These are phyloP conservation scores for Nerophis lumbriciformis DNA, from an alignment of 2,113 vertebrate genomes.

Conservation along the genomic window DNA sequence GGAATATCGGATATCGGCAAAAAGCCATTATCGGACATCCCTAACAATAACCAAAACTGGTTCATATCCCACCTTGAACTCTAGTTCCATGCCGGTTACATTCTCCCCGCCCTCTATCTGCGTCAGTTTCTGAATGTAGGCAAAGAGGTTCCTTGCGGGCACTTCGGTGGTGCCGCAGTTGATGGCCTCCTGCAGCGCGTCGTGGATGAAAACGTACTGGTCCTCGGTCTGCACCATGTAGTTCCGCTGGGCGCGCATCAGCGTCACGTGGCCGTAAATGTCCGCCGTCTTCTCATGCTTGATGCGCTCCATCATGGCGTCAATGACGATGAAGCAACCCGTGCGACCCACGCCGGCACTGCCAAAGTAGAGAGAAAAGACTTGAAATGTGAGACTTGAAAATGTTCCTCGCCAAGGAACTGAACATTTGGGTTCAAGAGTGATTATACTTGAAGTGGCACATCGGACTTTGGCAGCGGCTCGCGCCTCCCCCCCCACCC, in stretches of 20 bases:
- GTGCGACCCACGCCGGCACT: constrained; percentile 97
- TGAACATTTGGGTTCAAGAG: constrained; percentile 37
- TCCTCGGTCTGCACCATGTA: constrained; percentile 99
- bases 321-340: constrained; percentile 98
- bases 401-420: constrained; percentile 30
- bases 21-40: too few species aligned
- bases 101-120: constrained; percentile 96
- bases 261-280: constrained; percentile 98
- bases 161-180: constrained; percentile 99
- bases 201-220: constrained; percentile 98
- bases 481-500: background rate
- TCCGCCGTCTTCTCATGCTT: constrained; percentile 99
- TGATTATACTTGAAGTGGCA: constrained; percentile 59
- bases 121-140: constrained; percentile 99
- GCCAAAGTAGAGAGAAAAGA: constrained; percentile 15
- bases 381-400: background rate
- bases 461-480: constrained; percentile 39
- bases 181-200: constrained; percentile 95
- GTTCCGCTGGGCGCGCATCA: constrained; percentile 98
- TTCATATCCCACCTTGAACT: constrained; percentile 86
- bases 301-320: constrained; percentile 98
- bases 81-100: constrained; percentile 97
- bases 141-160: constrained; percentile 95
- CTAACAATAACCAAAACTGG: too few species aligned
- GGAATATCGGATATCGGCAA: too few species aligned